Evolutionary conservation across 2,888 invertebrate species (phyloP).

Genomic region (Xestia c-nigrum): DNA sequence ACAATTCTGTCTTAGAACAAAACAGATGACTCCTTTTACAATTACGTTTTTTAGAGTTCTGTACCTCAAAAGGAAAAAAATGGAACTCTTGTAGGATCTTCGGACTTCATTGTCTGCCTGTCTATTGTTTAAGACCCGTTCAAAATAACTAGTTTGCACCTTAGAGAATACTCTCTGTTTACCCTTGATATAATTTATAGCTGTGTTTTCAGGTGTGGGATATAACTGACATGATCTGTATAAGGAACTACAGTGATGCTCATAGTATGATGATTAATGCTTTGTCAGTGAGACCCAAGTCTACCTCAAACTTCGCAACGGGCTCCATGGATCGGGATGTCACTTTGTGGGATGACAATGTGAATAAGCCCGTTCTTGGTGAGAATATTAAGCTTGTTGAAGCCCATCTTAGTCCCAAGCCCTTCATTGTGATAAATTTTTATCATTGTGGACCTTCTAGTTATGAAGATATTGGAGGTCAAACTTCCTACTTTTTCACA

Average conservation of each 20-base stretch:
- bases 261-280: conserved; percentile 85
- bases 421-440: background rate
- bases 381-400: conserved; percentile 45
- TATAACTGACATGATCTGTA: conserved; percentile 83
- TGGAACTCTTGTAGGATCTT: too few species aligned
- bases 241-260: conserved; percentile 86
- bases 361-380: conserved; percentile 80
- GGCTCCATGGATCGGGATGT: conserved; percentile 89
- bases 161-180: background rate
- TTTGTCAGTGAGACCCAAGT: conserved; percentile 87
- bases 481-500: background rate
- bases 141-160: background rate
- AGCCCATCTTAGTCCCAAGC: background rate
- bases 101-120: too few species aligned
- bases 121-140: too few species aligned
- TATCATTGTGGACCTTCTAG: background rate
- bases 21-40: too few species aligned
- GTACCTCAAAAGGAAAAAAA: too few species aligned
- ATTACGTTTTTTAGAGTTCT: too few species aligned
- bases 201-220: conserved; percentile 86
- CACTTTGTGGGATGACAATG: conserved; percentile 89
- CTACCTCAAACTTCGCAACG: conserved; percentile 87
- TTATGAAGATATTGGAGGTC: background rate
- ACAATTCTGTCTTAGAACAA: background rate
- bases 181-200: background rate